Conservation (phyloP, 2,797 vertebrate species). For the Rhynchonycteris naso region DNA sequence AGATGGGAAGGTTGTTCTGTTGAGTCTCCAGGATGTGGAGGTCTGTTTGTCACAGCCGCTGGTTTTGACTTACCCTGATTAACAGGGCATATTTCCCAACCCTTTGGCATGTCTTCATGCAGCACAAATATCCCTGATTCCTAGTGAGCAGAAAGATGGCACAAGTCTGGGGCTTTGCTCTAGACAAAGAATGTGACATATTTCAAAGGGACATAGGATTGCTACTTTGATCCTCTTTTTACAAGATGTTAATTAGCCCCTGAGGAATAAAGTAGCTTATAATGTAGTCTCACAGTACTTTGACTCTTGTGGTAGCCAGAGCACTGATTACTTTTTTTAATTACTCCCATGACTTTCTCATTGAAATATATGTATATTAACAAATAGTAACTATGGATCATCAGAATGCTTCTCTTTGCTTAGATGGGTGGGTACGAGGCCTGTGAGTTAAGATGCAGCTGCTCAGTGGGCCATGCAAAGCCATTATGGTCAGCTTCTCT, state of each 20-base stretch:
- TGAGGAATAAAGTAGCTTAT: slow-evolving; percentile 45
- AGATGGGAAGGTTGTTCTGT: fast-evolving
- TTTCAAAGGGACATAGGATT: not conserved
- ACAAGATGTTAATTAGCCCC: slow-evolving; percentile 31
- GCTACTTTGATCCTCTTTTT: not conserved
- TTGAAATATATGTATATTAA: slow-evolving; percentile 15
- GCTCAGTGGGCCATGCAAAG: not conserved
- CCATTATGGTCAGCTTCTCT: fast-evolving
- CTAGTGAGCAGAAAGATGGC: not conserved
- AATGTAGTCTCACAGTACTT: not conserved
- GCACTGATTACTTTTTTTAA: slow-evolving; percentile 48
- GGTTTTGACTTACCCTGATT: not conserved
- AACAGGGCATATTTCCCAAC: not conserved
- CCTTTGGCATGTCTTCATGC: not conserved
- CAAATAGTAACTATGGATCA: not conserved
- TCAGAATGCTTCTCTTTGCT: not conserved
- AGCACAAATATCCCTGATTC: not conserved
- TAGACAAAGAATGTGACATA: not conserved
- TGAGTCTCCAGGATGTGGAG: not conserved
- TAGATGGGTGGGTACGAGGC: not conserved
- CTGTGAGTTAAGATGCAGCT: not conserved
- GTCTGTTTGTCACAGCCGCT: not conserved
- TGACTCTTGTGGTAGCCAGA: slow-evolving; percentile 1
- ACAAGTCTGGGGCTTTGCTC: not conserved
- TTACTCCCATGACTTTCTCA: slow-evolving; percentile 15